These are phyloP conservation scores for Bradypodion ventrale DNA, from an alignment of 2,797 vertebrate genomes.

Conservation along the genomic window DNA sequence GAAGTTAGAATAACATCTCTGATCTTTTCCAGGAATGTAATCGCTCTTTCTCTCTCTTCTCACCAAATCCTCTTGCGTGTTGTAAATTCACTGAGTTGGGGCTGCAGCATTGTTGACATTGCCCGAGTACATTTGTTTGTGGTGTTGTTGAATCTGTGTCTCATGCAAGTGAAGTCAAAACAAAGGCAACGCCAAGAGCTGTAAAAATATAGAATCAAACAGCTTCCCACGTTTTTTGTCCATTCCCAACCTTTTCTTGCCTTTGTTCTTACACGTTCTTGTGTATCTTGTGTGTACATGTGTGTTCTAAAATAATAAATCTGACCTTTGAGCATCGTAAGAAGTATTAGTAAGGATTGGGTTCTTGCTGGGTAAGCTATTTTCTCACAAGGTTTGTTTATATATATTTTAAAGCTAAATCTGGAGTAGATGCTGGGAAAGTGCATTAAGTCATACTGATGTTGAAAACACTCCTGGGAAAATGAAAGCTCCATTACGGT, in stretches of 20 bases:
- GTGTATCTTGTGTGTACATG: not conserved
- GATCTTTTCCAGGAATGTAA: slow-evolving; percentile 24
- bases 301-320: not conserved
- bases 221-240: not conserved
- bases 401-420: not conserved
- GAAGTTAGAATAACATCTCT: slow-evolving; percentile 16
- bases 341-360: not conserved
- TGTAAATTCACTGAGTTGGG: not conserved
- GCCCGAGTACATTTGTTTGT: not conserved
- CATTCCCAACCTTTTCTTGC: not conserved
- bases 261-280: not conserved
- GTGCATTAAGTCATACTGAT: too few relatives aligned
- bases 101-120: not conserved
- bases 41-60: slow-evolving; percentile 22
- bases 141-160: not conserved
- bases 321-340: not conserved
- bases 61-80: not conserved
- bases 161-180: not conserved
- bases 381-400: not conserved
- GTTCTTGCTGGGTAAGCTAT: not conserved
- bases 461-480: not conserved
- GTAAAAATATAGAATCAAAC: not conserved
- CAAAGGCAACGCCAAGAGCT: not conserved
- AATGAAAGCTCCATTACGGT: not conserved
- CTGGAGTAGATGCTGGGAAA: not conserved